phyloP scores from a whole-genome alignment of 2,797 vertebrate genomes.

The Simalia tracyae region DNA sequence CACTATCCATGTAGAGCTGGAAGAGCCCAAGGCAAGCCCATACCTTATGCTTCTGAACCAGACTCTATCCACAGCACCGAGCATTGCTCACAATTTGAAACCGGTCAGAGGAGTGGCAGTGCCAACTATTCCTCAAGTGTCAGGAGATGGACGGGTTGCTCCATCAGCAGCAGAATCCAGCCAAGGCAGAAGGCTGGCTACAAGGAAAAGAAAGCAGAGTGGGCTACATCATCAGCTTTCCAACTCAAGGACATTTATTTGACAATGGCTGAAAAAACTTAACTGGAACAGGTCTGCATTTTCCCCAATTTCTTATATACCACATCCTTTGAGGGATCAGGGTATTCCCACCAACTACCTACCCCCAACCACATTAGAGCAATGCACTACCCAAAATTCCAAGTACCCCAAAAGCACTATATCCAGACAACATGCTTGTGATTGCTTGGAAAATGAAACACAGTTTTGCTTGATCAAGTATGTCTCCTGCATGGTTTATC shows the following conservation, averaged over 20 bases:
- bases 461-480: not conserved
- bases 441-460: too few species aligned
- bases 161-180: not conserved
- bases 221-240: not conserved
- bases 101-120: not conserved
- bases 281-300: not conserved
- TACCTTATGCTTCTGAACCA: not conserved
- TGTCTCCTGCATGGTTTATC: constrained; percentile 74
- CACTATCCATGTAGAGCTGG: not conserved
- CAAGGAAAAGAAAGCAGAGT: not conserved
- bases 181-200: not conserved
- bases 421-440: not conserved
- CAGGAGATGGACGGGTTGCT: not conserved
- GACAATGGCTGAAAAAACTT: not conserved
- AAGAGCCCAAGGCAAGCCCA: not conserved
- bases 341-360: not conserved
- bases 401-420: not conserved
- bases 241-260: not conserved
- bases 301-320: not conserved
- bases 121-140: not conserved
- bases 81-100: not conserved
- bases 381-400: not conserved
- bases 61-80: not conserved
- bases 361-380: not conserved
- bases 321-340: not conserved